These are phyloP conservation scores for Bathybates hornii DNA, from an alignment of 2,113 vertebrate genomes.

Conservation along the genomic window DNA sequence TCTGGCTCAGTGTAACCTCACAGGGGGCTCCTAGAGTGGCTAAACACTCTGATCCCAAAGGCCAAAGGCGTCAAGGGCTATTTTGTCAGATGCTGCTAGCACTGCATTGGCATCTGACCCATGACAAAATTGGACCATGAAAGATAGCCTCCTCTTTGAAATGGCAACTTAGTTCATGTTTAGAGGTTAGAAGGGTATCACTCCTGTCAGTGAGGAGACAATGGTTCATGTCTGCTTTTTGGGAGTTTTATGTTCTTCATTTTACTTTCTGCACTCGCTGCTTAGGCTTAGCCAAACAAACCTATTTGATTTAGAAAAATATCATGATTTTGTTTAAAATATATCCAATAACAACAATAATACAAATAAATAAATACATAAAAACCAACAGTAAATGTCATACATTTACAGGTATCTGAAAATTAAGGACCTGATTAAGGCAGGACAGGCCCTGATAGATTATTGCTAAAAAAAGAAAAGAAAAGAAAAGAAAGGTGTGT, in stretches of 20 bases:
- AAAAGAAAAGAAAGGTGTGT: not conserved
- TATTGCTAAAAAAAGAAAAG: not conserved
- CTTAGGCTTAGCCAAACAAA: not conserved
- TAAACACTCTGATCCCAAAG: not conserved
- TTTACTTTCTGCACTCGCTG: not conserved
- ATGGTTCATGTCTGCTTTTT: not conserved
- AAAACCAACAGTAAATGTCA: not conserved
- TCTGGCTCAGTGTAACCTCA: not conserved
- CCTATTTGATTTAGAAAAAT: not conserved
- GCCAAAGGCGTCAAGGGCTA: not conserved
- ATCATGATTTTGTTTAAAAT: not conserved
- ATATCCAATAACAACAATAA: not conserved
- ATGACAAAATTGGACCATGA: not conserved
- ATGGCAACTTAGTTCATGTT: not conserved
- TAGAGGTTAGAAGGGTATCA: not conserved
- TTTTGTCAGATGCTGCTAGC: not conserved
- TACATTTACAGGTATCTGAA: not conserved
- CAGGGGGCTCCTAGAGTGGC: no score
- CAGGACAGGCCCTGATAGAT: not conserved
- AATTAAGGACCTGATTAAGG: not conserved
- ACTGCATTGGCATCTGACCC: not conserved
- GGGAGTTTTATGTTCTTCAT: not conserved
- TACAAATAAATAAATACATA: not conserved
- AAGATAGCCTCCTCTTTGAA: not conserved
- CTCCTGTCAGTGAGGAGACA: not conserved